Evolutionary conservation across 2,113 vertebrate species (phyloP), one percentile per base, ranked within the genome.

Genomic region (Stercorarius parasiticus): DNA sequence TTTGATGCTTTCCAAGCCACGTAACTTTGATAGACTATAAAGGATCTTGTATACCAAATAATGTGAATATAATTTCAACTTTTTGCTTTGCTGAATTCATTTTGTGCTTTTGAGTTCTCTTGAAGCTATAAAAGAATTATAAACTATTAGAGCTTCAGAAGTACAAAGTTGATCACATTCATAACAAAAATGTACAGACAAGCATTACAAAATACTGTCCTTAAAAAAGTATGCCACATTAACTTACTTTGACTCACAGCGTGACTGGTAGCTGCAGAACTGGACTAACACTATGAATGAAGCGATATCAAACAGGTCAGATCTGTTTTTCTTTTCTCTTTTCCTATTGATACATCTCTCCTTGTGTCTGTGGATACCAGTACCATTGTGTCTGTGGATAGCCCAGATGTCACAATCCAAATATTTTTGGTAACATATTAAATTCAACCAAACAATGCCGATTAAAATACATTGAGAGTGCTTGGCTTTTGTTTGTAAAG

Each of bases 51-150:
- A 15, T 40, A 52, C 61, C 36, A 26, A 65, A 17, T 74, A 72
- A 74, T 1, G 87, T 64, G 83, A 95, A 90, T n/a, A 70, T 7
- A 84, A 84, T 71, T 71, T 94, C 55, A 79, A 80, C 40, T 67
- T 90, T 58, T 82, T 82, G 32, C 45, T 74, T 86, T 77, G 43
- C 47, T 87, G 64, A 30, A 84, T 84, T 62, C 0, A 22, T 70
- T 87, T 82, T 96, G 94, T 97, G 92, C 97, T 97, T 97, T 52
- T 94, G 25, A 45, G 22, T 67, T 93, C 34, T 89, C 90, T 40
- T 43, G 40, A 85, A 91, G 69, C 34, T 83, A 66, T 55, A 70
- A 90, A 90, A 90, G 88, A 64, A 61, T 42, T 56, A 88, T 13
- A 38, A 79, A 36, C 32, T 47, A 71, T 69, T 62, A 90, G 32